Base-by-base conservation (phyloP, 2,888 invertebrate genomes). In the Tachina fera region DNA sequence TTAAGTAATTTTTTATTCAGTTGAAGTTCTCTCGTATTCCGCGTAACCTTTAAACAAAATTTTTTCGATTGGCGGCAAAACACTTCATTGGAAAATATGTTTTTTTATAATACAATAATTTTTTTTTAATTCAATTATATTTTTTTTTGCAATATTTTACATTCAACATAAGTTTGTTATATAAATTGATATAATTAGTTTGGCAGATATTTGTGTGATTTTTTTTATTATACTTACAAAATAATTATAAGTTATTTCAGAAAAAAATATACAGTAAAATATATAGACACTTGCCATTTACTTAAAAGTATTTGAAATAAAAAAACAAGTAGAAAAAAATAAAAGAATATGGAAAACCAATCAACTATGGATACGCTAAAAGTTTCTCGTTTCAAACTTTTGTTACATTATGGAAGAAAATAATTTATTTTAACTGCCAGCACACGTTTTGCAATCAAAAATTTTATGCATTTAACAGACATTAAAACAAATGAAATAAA, bases 391-490 rank as follows among this genome's bases (percentile, higher is more conserved):
- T 41, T 45, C 10, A 39, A 51, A 9, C 13, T 63, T 79, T 41
- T 79, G 70, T 47, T 56, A 56, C 58, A 72, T 51, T 60, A 60
- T 65, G 19, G 49, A 63, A 71, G 60, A 76, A 76, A 75, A 71
- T 65, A 71, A 82, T 82, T 82, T 71, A 76, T 76, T 82, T 82
- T 82, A 82, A 82, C 76, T 71, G 65, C 58, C 49, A 43, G 71
- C 49, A 71, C 82, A 82, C 76, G 76, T 76, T 82, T 83, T 83
- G 47, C 11, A 76, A 63, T 56, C 9, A 70, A 71, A 63, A 5
- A 41, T 65, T 56, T 71, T 9, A 82, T 76, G 63, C 47, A 63
- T 65, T 53, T 49, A 77, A 65, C 70, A 83, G 71, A 71, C 14
- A 43, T 47, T 39, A 49, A 72, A 65, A 58, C n/a, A 8, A 53